phyloP scores from a whole-genome alignment of 2,888 invertebrate genomes.

The Hyalella azteca region DNA sequence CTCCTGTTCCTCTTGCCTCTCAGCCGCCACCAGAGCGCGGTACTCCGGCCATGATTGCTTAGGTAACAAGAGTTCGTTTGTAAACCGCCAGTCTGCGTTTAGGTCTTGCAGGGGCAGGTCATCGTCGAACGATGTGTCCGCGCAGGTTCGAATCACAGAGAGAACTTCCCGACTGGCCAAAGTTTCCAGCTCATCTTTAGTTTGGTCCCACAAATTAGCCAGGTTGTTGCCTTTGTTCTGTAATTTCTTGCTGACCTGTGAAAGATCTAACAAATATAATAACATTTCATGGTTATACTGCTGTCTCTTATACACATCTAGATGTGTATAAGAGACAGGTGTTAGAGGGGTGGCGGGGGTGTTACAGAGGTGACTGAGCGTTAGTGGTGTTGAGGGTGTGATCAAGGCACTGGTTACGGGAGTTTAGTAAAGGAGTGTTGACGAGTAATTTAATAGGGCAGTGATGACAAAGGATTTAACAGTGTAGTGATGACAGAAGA shows the following conservation, averaged over 20 bases:
- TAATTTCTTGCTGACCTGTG: slow-evolving; percentile 5
- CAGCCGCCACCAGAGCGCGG: slow-evolving; percentile 41
- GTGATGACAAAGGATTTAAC: no score
- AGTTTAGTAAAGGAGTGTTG: no score
- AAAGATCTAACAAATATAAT: no score
- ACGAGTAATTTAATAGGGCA: no score
- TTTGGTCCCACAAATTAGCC: slow-evolving; percentile 14
- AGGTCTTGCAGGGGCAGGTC: neutral
- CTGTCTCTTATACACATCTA: no score
- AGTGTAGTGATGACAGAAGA: no score
- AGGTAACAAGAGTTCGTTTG: neutral
- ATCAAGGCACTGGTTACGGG: no score
- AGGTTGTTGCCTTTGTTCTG: neutral
- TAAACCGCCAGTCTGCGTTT: neutral
- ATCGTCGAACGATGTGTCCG: neutral
- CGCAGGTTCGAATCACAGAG: neutral
- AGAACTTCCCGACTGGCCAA: slow-evolving; percentile 22
- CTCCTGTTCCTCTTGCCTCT: slow-evolving; percentile 6
- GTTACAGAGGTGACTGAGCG: no score
- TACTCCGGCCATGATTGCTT: slow-evolving; percentile 46
- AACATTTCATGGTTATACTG: no score
- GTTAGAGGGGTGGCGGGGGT: no score
- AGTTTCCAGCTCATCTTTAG: slow-evolving; percentile 24
- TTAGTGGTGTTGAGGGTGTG: no score
- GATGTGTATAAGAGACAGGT: no score